A percentile compares a stretch with the other conserved stretches of the same genome.
Evolutionary conservation across 2,888 invertebrate species (phyloP).

Genomic region (Agonopterix heracliana): DNA sequence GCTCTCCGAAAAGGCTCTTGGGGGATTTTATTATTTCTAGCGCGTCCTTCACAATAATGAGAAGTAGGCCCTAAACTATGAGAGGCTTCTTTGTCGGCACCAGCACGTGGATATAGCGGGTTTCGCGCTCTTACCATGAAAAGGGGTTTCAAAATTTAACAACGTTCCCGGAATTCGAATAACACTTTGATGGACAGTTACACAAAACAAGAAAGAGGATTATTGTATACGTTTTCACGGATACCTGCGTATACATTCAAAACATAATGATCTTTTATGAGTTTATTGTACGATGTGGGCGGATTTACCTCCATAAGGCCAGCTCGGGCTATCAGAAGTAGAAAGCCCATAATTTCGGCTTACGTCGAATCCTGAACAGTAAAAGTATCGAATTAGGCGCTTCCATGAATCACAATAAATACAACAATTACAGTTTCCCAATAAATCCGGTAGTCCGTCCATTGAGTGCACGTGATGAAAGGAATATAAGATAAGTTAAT

Average conservation of each 20-base stretch:
- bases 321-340: conserved; percentile 13
- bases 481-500: conserved; percentile 32
- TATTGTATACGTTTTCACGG: conserved; percentile 32
- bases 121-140: conserved; percentile 40
- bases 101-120: conserved; percentile 45
- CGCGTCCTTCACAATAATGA: conserved; percentile 50
- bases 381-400: conserved; percentile 32
- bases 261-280: conserved; percentile 15
- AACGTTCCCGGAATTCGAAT: conserved; percentile 42
- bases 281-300: conserved; percentile 21
- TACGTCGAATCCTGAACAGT: conserved; percentile 10
- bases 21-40: conserved; percentile 56
- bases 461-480: conserved; percentile 20
- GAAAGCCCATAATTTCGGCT: conserved; percentile 25
- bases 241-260: conserved; percentile 28
- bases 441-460: conserved; percentile 38
- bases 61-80: conserved; percentile 31
- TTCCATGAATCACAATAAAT: conserved; percentile 38
- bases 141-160: conserved; percentile 43
- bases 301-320: conserved; percentile 20
- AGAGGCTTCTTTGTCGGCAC: conserved; percentile 47
- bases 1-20: conserved; percentile 35
- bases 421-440: conserved; percentile 31
- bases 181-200: conserved; percentile 28
- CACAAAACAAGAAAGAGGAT: conserved; percentile 28